phyloP scores from a whole-genome alignment of 2,113 vertebrate genomes.

The Toxotes jaculatrix region DNA sequence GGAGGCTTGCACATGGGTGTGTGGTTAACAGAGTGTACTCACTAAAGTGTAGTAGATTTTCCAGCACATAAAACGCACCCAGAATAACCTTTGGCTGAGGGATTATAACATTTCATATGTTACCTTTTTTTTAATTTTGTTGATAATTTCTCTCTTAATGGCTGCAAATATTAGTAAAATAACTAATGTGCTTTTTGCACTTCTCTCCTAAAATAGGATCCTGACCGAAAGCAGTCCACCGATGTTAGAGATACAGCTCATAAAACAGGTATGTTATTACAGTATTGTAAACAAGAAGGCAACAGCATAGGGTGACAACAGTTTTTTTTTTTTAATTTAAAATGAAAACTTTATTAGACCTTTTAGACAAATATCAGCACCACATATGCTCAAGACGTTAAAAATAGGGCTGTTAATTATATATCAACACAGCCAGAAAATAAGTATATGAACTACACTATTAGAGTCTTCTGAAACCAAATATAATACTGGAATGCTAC shows the following conservation, averaged over 20 bases:
- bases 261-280: constrained; percentile 77
- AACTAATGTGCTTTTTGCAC: neutral
- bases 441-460: neutral
- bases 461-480: neutral
- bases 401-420: neutral
- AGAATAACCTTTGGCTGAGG: neutral
- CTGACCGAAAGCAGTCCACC: constrained; percentile 72
- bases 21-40: constrained; percentile 32
- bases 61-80: constrained; percentile 13
- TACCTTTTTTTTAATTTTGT: neutral
- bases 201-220: constrained; percentile 71
- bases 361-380: neutral
- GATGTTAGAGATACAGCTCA: constrained; percentile 69
- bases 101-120: neutral
- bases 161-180: neutral
- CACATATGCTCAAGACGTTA: neutral
- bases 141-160: neutral
- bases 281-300: neutral
- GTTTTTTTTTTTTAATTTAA: neutral
- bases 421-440: too few species aligned
- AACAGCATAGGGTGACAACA: neutral
- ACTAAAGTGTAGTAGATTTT: constrained; percentile 12
- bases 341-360: neutral
- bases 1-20: constrained; percentile 56
- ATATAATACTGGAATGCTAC: neutral